These are phyloP conservation scores for Eledona agricola DNA, from an alignment of 2,888 invertebrate genomes.

Conservation along the genomic window DNA sequence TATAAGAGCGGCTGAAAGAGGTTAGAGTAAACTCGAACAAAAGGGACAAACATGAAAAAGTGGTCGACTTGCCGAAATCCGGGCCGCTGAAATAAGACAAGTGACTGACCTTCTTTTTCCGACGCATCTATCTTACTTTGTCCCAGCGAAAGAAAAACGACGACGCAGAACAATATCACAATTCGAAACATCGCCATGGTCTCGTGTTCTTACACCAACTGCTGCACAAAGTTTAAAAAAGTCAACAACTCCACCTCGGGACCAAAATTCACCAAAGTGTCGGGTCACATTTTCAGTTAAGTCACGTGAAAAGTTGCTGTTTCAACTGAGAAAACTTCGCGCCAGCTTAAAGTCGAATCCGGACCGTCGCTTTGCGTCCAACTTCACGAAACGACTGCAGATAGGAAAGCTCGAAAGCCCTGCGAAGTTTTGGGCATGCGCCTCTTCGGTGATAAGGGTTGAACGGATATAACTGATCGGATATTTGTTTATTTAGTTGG, in stretches of 20 bases:
- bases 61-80: neutral
- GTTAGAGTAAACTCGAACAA: too few species aligned
- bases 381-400: slow-evolving; percentile 50
- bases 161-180: slow-evolving; percentile 36
- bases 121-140: slow-evolving; percentile 40
- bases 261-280: slow-evolving; percentile 7
- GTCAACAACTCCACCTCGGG: slow-evolving; percentile 2
- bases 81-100: slow-evolving; percentile 15
- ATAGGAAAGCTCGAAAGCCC: slow-evolving; percentile 49
- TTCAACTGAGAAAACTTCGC: slow-evolving; percentile 17
- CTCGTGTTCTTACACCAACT: neutral
- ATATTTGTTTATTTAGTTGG: slow-evolving; percentile 24
- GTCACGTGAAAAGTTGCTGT: slow-evolving; percentile 1
- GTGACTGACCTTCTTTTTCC: slow-evolving; percentile 44
- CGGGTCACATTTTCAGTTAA: slow-evolving; percentile 14
- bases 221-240: slow-evolving; percentile 13
- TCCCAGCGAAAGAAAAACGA: slow-evolving; percentile 35
- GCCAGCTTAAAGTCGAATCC: slow-evolving; percentile 7
- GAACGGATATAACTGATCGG: slow-evolving; percentile 15
- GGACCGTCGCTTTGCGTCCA: slow-evolving; percentile 25
- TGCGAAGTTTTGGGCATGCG: slow-evolving; percentile 48
- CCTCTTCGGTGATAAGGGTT: slow-evolving; percentile 30
- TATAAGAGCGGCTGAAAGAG: too few species aligned
- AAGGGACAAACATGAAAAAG: neutral
- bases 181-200: slow-evolving; percentile 36